Base-by-base conservation (phyloP, 1,140 invertebrate genomes). In the Neuroterus valhalla region DNA sequence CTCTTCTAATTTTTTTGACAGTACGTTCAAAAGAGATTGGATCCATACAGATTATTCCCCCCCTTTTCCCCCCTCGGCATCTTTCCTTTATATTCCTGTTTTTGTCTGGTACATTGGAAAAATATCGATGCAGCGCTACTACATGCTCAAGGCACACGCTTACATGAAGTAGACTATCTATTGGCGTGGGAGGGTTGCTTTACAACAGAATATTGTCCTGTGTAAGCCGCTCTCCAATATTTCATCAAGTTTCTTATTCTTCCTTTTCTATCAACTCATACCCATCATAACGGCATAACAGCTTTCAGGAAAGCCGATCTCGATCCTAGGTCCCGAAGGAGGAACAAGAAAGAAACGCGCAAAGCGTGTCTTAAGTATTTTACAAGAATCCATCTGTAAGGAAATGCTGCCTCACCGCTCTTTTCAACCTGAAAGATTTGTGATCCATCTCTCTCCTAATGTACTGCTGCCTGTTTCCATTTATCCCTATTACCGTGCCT, bases 211-310 rank as follows among this genome's bases (percentile, higher is more conserved):
- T 88, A 89, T 88, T 89, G 88, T 89, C 85, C 87, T 82, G 82
- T 79, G 82, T 88, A 88, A 89, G 87, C 86, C 86, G 87, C 82
- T 88, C 87, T 88, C 88, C 87, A 86, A 89, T 89, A 89, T 88
- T 88, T 89, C 88, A 89, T 89, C 88, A 89, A 88, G 84, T 88
- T 87, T 85, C 85, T 86, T 88, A 87, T 86, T 88, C 83, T 78
- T 87, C 79, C 78, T 83, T 88, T 83, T 85, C 78, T 69, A 23
- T 48, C 70, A 75, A 68, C 77, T 74, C 68, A 23, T 62, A 45
- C 77, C 31, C 31, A 38, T 26, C 67, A 68, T 75, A 71, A 71
- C 70, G 78, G 75, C 78, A 72, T 71, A 77, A 73, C 73, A 75
- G 73, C 62, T 72, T 79, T 52, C 44, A 72, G 48, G 42, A 75